phyloP scores from a whole-genome alignment of 2,113 vertebrate species.

The Myanophis thanlyinensis region DNA sequence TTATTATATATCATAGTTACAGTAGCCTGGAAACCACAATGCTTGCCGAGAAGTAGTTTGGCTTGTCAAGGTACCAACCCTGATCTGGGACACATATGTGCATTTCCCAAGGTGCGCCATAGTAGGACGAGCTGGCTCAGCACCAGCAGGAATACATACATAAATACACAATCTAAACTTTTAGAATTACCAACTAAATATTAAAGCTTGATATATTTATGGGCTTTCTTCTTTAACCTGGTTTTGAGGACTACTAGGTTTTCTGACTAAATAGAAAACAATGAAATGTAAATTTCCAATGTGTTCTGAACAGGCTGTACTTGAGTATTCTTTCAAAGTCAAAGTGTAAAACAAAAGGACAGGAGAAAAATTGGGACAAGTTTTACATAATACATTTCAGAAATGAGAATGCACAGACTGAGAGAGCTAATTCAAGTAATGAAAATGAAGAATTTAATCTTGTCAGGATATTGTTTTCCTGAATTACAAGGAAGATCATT shows the following conservation, averaged over 20 bases:
- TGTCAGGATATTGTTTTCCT: slow-evolving; percentile 4
- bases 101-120: background rate
- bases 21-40: background rate
- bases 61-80: background rate
- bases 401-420: slow-evolving; percentile 18
- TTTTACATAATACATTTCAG: slow-evolving; percentile 22
- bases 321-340: background rate
- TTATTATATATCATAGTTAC: background rate
- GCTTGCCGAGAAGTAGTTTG: background rate
- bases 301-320: background rate
- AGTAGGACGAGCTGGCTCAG: background rate
- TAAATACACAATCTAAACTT: background rate
- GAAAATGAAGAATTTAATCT: slow-evolving; percentile 24
- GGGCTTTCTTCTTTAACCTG: background rate
- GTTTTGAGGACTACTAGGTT: background rate
- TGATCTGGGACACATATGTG: background rate
- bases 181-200: background rate
- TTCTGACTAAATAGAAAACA: slow-evolving; percentile 4
- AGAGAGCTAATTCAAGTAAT: background rate
- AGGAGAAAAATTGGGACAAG: background rate
- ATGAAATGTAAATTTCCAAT: background rate
- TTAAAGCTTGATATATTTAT: background rate
- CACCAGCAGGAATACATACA: background rate
- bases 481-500: background rate
- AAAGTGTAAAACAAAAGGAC: background rate